phyloP scores from a whole-genome alignment of 1,140 invertebrate species.

The Condylostylus longicornis region DNA sequence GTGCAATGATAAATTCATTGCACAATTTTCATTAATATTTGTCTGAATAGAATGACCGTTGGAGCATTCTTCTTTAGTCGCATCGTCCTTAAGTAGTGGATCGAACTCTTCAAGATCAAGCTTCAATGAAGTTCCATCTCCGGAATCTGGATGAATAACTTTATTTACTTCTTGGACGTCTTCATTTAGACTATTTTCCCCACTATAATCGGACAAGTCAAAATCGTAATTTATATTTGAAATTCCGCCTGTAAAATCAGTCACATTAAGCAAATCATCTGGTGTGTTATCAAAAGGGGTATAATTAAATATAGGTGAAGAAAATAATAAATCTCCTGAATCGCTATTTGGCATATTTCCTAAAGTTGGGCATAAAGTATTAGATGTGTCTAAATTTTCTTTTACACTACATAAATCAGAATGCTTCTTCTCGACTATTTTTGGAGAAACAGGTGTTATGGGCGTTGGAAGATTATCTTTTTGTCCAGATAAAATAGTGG shows the following conservation, averaged over 20 bases:
- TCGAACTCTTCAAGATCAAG: conserved; percentile 32
- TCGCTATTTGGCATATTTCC: conserved; percentile 20
- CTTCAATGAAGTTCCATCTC: conserved; percentile 8
- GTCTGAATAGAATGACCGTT: too few relatives aligned
- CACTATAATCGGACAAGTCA: conserved; percentile 51
- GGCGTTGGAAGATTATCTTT: neutral
- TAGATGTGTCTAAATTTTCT: conserved; percentile 11
- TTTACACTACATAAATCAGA: neutral
- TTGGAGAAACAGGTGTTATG: conserved; percentile 10
- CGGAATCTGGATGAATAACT: too few relatives aligned
- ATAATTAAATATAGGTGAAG: conserved; percentile 36
- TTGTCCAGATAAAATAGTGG: too few relatives aligned
- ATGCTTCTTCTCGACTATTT: conserved; percentile 4
- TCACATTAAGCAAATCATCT: conserved; percentile 38
- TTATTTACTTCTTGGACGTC: too few relatives aligned
- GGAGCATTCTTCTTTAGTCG: conserved; percentile 3
- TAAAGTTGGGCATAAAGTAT: conserved; percentile 5
- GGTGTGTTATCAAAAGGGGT: conserved; percentile 39
- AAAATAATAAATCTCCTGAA: conserved; percentile 36
- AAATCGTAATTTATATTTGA: conserved; percentile 59
- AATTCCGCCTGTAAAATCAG: conserved; percentile 36
- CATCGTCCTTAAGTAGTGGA: conserved; percentile 17
- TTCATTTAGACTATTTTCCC: conserved; percentile 48
- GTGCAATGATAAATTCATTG: too few relatives aligned
- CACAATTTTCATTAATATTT: too few relatives aligned